Evolutionary conservation across 2,888 invertebrate species (phyloP).

Genomic region (Schrankia costaestrigalis): DNA sequence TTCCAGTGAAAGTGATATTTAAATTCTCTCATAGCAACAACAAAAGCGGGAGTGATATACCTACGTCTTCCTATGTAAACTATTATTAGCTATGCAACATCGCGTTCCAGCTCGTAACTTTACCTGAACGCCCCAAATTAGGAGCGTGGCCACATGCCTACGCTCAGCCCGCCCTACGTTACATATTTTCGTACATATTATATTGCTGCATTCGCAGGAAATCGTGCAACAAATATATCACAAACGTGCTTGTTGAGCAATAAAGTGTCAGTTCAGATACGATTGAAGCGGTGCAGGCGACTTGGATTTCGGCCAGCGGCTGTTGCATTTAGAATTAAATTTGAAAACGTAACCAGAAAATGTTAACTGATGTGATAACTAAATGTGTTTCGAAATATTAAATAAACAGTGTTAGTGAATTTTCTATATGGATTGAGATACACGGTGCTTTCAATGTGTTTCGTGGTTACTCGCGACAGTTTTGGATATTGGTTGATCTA

Average conservation of each 20-base stretch:
- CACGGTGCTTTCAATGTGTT: constrained; percentile 22
- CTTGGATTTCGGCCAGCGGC: constrained; percentile 70
- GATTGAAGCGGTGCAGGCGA: constrained; percentile 68
- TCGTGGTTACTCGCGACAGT: constrained; percentile 8
- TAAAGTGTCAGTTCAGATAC: constrained; percentile 68
- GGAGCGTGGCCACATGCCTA: constrained; percentile 69
- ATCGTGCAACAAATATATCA: constrained; percentile 48
- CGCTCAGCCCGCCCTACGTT: constrained; percentile 62
- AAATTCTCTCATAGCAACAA: constrained; percentile 39
- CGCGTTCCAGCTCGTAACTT: constrained; percentile 75
- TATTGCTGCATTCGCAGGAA: constrained; percentile 60
- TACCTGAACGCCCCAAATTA: constrained; percentile 81
- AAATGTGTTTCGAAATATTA: constrained; percentile 25
- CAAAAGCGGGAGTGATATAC: constrained; percentile 66
- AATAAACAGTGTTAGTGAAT: constrained; percentile 32
- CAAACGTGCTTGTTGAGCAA: constrained; percentile 59
- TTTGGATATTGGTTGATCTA: constrained; percentile 32
- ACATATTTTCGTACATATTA: constrained; percentile 46
- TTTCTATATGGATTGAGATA: not conserved
- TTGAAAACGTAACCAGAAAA: constrained; percentile 52
- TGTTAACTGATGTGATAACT: constrained; percentile 37
- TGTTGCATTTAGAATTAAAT: constrained; percentile 65
- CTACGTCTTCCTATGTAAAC: constrained; percentile 61
- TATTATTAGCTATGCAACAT: constrained; percentile 72
- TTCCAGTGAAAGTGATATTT: constrained; percentile 66